Percentiles rank a stretch among this genome's conserved stretches.
Evolutionary conservation across 1,140 invertebrate genomes (phyloP).

Genomic region (Cydia splendana): DNA sequence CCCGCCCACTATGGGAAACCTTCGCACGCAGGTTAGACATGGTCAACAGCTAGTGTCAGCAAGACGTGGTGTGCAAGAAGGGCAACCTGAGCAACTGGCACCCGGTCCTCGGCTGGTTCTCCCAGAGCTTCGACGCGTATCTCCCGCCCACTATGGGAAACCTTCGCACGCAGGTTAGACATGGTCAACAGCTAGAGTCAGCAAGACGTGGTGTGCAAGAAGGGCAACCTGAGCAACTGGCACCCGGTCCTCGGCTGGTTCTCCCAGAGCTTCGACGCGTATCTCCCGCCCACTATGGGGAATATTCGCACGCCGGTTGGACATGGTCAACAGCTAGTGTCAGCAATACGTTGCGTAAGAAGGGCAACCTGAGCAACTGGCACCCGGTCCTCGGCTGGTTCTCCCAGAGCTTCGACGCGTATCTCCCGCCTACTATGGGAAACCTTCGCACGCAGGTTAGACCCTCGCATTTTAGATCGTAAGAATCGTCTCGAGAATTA

Average conservation of each 20-base stretch:
- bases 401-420: conserved; percentile 90
- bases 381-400: conserved; percentile 99
- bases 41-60: conserved; percentile 87
- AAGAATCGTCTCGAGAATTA: too few species aligned
- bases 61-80: conserved; percentile 92
- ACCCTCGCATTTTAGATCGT: too few species aligned
- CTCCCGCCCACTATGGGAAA: conserved; percentile 90
- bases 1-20: conserved; percentile 89
- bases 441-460: conserved; percentile 85
- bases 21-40: conserved; percentile 82
- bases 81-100: conserved; percentile 97
- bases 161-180: conserved; percentile 83
- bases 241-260: conserved; percentile 99
- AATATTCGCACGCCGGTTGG: conserved; percentile 84
- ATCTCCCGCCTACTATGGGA: conserved; percentile 90
- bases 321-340: conserved; percentile 83
- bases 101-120: conserved; percentile 97
- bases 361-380: conserved; percentile 96
- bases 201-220: conserved; percentile 91
- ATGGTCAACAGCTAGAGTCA: conserved; percentile 87
- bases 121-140: conserved; percentile 90
- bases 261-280: conserved; percentile 90
- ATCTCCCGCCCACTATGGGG: conserved; percentile 90
- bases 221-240: conserved; percentile 96
- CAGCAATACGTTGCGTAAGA: conserved; percentile 92